phyloP scores from a whole-genome alignment of 2,113 vertebrate genomes.

The Caretta caretta region DNA sequence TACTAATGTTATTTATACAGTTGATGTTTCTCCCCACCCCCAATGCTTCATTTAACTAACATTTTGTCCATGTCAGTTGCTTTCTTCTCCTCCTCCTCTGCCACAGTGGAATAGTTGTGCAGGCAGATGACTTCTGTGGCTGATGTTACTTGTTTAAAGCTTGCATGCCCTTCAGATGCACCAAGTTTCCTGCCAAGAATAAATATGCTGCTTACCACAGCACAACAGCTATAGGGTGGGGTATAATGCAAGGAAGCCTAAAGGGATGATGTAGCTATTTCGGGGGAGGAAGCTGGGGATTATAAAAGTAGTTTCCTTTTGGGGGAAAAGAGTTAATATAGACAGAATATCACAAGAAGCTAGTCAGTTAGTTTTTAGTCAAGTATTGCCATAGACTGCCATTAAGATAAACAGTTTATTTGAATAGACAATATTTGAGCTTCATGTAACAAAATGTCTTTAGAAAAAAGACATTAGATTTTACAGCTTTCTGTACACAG shows the following conservation, averaged over 20 bases:
- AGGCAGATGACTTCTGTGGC: not conserved
- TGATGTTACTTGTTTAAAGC: not conserved
- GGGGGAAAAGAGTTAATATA: not conserved
- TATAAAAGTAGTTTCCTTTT: not conserved
- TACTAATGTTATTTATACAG: not conserved
- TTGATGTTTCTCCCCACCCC: not conserved
- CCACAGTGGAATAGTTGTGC: not conserved
- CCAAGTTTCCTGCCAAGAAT: not conserved
- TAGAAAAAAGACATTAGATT: not conserved
- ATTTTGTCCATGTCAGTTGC: not conserved
- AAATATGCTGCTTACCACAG: not conserved
- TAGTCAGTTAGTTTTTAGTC: not conserved
- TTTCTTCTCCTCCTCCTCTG: not conserved
- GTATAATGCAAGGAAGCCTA: not conserved
- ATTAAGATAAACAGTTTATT: not conserved
- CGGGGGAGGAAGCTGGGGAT: not conserved
- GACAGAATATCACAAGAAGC: not conserved
- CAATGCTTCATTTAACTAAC: not conserved
- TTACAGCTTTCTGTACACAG: not conserved
- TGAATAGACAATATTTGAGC: not conserved
- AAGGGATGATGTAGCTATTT: conserved; percentile 5
- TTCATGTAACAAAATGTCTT: not conserved
- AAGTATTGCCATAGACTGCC: not conserved
- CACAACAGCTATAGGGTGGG: not conserved
- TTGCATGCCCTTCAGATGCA: not conserved